A percentile compares a stretch with the other conserved stretches of the same genome.
phyloP scores from a whole-genome alignment of 2,113 vertebrate genomes.

The Tricholaema leucomelas region DNA sequence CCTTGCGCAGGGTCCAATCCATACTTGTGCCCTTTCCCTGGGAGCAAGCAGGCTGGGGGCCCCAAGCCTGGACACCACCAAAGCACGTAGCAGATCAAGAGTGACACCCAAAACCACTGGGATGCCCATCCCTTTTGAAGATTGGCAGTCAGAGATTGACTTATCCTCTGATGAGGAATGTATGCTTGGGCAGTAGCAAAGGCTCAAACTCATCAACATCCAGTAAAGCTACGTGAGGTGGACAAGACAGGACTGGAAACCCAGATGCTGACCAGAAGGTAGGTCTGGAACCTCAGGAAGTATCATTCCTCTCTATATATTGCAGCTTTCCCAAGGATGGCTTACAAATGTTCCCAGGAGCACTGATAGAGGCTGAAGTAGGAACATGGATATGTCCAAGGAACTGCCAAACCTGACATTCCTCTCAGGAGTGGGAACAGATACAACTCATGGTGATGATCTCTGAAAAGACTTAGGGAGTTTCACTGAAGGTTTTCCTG shows the following conservation, averaged over 20 bases:
- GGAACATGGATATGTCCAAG: too few relatives aligned
- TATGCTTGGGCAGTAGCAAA: neutral
- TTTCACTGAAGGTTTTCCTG: too few relatives aligned
- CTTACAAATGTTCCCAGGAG: neutral
- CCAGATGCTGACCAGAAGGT: neutral
- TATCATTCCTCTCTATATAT: neutral
- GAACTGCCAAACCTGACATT: too few relatives aligned
- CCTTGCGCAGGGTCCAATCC: neutral
- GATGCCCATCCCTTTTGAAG: accelerated
- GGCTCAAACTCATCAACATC: neutral
- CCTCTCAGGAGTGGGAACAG: too few relatives aligned
- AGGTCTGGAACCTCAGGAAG: neutral
- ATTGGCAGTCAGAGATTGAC: neutral
- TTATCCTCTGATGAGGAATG: neutral
- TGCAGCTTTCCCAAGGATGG: neutral
- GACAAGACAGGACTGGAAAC: neutral
- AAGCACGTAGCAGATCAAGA: neutral
- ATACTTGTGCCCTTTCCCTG: neutral
- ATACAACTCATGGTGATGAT: too few relatives aligned
- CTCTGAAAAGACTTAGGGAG: too few relatives aligned
- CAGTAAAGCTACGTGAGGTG: neutral
- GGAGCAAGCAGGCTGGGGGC: neutral
- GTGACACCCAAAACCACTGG: neutral
- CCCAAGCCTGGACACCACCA: neutral
- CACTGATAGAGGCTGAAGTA: too few relatives aligned